A percentile compares a stretch with the other conserved stretches of the same genome.
Conservation (phyloP, 2,888 invertebrate species). For the Rhagonycha fulva region DNA sequence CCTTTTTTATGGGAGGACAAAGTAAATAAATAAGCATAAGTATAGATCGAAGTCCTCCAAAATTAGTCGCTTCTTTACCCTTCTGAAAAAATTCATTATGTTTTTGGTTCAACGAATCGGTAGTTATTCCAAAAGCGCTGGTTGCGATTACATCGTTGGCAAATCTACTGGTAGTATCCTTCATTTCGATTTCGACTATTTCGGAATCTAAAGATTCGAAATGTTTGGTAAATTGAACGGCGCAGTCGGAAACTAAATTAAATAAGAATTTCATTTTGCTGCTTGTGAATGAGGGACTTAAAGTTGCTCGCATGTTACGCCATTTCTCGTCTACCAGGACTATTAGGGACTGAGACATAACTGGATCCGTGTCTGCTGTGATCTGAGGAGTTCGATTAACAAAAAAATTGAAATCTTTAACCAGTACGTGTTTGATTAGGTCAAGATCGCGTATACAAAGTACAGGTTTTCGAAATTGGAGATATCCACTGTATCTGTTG, state of each 20-base stretch:
- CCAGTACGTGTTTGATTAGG: slow-evolving; percentile 2
- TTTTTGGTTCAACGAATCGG: background rate
- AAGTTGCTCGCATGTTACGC: background rate
- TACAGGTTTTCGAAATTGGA: background rate
- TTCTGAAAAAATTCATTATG: background rate
- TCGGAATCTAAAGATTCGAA: background rate
- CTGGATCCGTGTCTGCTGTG: background rate
- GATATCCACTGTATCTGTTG: slow-evolving; percentile 3
- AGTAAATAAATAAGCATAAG: background rate
- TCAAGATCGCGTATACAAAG: background rate
- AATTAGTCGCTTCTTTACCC: background rate
- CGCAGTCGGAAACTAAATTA: background rate
- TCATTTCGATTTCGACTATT: background rate
- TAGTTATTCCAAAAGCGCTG: background rate
- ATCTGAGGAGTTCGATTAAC: background rate
- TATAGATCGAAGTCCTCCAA: background rate
- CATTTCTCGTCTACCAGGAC: background rate
- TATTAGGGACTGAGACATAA: background rate
- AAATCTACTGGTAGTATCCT: background rate
- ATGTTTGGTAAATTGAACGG: background rate
- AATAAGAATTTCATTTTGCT: background rate
- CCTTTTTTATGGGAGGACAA: background rate
- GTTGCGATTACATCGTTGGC: background rate
- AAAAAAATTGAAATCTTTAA: slow-evolving; percentile 9
- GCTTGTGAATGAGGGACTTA: background rate